Evolutionary conservation across 1,140 invertebrate genomes (phyloP), one percentile per base, ranked within the genome.

Genomic region (Calosoma granatense): DNA sequence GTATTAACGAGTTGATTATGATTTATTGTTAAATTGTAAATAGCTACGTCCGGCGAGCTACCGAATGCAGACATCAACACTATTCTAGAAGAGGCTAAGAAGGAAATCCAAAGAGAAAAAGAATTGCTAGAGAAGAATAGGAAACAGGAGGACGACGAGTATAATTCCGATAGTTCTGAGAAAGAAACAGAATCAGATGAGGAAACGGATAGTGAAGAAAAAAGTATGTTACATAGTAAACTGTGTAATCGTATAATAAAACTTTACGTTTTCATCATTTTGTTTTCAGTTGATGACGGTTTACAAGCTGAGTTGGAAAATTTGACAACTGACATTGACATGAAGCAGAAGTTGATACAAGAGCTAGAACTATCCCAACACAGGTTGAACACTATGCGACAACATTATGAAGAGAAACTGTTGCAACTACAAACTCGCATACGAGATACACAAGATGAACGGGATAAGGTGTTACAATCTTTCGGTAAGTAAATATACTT

Each of bases 351-450:
- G 53, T 75, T 98, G 15, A 95, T 98, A 59, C 91, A 97, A 66
- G 92, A 97, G 66, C 71, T 98, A 54, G 95, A 98, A 70, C 72
- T 86, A 19, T 91, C 88, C 11, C 91, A 98, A 69, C 80, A 84
- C 51, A 74, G 91, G 51, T 76, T 97, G 59, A 82, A 88, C 26
- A 82, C 85, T 0, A 85, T 98, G 79, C 83, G 85, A 53, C 81
- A 86, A 58, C 90, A 97, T 64, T 98, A 98, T 73, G 96, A 98
- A 73, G 89, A 94, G 39, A 94, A 98, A 68, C 75, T 99, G n/a
- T 74, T 82, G 36, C 86, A 90, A 51, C 72, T 98, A n/a, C 87
- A 92, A 66, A 82, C 82, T 2, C 86, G 88, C 64, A 98, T 98
- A 51, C 82, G 81, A 60, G 86, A 87, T 59, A 97, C 94, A 0